Evolutionary conservation across 2,797 vertebrate species (phyloP), one percentile per base, ranked within the genome.

Genomic region (Amniataba percoides): DNA sequence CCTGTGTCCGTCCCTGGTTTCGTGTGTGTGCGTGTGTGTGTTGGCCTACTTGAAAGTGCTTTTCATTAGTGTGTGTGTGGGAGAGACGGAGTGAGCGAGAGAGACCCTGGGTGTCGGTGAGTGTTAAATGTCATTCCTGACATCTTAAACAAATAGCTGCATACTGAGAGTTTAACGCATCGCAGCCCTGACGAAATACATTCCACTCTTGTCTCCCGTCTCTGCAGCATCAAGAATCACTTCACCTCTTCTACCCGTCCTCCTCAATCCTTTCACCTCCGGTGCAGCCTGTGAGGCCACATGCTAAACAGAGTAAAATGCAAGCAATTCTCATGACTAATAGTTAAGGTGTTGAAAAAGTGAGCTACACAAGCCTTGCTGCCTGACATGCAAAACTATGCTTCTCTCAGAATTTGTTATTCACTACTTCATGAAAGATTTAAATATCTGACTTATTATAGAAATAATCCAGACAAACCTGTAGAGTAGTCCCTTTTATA

Each of bases 111-210:
- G 74, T 83, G 70, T 77, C 6, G 11, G 57, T 71, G 56, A 60
- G 45, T 77, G 78, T 77, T 85, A 86, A 90, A 92, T 92, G 91
- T 91, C 90, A 93, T 78, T 79, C 15, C 61, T 89, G 89, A 89
- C 87, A 90, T 71, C 78, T 85, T 83, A 86, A 91, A 89, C 81
- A 89, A 92, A 89, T 88, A 86, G 81, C 82, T 65, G 78, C 66
- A 66, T 75, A 65, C 65, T 56, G 67, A 79, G 70, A 83, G 75
- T 87, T 86, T 81, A 87, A 85, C 61, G 34, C 83, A 83, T 88
- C 80, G 7, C 72, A 78, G 81, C 78, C 25, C 56, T 59, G 70
- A 82, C 19, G 1, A 75, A 71, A 89, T 66, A 74, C 66, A 79
- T 45, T 82, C 13, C 3, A 45, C 49, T 70, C 36, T 72, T n/a